These are phyloP conservation scores for Cygnus atratus DNA, from an alignment of 2,113 vertebrate genomes.

Conservation along the genomic window DNA sequence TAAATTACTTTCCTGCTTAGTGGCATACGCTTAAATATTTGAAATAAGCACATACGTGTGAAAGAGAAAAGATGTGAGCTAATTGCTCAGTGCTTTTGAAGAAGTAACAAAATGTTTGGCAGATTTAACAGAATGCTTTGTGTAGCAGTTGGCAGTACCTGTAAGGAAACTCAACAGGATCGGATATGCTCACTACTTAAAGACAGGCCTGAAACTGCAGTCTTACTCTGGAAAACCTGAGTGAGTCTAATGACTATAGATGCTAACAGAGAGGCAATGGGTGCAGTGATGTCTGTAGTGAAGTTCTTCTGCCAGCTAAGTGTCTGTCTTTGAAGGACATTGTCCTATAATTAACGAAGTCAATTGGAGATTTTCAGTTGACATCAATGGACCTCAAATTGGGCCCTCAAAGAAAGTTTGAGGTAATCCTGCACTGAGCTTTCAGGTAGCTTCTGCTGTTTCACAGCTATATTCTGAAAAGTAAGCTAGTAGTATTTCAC, in stretches of 20 bases:
- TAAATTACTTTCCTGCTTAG: not conserved
- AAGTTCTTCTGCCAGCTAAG: conserved; percentile 50
- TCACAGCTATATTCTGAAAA: conserved; percentile 10
- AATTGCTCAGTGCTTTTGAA: not conserved
- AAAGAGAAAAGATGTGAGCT: not conserved
- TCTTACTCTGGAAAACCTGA: not conserved
- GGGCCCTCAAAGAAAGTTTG: conserved; percentile 41
- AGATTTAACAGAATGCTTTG: not conserved
- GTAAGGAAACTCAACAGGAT: not conserved
- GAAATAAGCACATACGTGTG: not conserved
- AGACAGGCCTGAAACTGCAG: not conserved
- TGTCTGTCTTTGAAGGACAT: conserved; percentile 36
- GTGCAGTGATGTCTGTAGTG: conserved; percentile 14
- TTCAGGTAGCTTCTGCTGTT: conserved; percentile 46
- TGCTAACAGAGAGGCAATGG: not conserved
- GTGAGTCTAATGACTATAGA: not conserved
- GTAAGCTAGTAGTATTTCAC: not conserved
- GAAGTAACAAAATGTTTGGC: not conserved
- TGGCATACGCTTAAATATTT: not conserved
- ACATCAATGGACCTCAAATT: conserved; percentile 31
- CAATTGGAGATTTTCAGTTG: conserved; percentile 41
- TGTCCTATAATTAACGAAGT: conserved; percentile 50
- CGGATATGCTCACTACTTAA: not conserved
- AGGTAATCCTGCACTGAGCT: conserved; percentile 48
- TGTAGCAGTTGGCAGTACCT: not conserved